These are phyloP conservation scores for Porites rus DNA, from an alignment of 92 coral and sea anemone species.

Conservation along the genomic window DNA sequence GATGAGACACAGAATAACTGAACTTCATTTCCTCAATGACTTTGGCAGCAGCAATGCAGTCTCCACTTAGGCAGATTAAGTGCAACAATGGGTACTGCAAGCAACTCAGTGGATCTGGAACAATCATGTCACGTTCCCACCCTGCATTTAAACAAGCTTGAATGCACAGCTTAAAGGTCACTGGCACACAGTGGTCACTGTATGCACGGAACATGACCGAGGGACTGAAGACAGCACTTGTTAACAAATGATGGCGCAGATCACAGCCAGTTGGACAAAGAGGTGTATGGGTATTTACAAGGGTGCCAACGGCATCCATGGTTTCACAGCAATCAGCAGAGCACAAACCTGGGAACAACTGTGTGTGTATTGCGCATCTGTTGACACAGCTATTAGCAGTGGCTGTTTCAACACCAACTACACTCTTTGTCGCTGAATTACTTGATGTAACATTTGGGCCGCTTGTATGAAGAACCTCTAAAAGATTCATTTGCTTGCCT, in stretches of 20 bases:
- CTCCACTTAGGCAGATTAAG: conserved; percentile 33
- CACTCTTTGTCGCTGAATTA: background rate
- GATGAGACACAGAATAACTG: background rate
- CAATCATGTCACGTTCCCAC: conserved; percentile 27
- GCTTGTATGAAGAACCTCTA: background rate
- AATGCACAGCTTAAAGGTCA: conserved; percentile 34
- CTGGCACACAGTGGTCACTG: background rate
- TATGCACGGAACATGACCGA: conserved; percentile 1
- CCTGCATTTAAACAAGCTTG: conserved; percentile 43
- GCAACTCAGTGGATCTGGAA: conserved; percentile 40
- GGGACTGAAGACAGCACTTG: conserved; percentile 37
- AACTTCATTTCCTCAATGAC: conserved; percentile 1
- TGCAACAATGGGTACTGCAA: conserved; percentile 36
- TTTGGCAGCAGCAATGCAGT: background rate
- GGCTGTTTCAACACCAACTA: background rate
- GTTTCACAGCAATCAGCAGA: conserved; percentile 25
- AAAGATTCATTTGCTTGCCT: background rate
- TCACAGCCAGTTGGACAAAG: conserved; percentile 40
- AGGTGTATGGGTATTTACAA: conserved; percentile 42
- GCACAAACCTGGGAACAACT: conserved; percentile 40
- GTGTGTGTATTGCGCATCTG: conserved; percentile 40
- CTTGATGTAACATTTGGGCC: background rate
- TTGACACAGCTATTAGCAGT: background rate
- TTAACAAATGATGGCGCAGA: conserved; percentile 49
- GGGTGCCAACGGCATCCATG: background rate